Conservation (phyloP, 2,113 vertebrate genomes). For the Pristiophorus japonicus region DNA sequence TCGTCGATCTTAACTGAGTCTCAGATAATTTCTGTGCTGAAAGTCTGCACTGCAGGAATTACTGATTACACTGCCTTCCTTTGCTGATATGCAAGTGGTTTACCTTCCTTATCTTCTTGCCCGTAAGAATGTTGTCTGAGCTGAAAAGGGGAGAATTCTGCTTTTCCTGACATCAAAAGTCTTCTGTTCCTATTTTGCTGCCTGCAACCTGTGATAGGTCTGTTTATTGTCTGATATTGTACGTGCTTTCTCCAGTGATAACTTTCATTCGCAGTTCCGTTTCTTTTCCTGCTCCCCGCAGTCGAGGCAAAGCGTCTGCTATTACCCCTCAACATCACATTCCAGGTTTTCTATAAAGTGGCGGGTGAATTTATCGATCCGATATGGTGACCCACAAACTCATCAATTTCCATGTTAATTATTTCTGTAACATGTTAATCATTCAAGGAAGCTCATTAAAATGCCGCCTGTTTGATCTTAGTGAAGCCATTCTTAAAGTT, state of each 20-base stretch:
- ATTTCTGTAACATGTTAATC: neutral
- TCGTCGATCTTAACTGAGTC: neutral
- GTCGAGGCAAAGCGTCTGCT: neutral
- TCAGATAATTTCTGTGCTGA: neutral
- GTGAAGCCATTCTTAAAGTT: neutral
- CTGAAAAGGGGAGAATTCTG: neutral
- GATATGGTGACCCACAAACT: neutral
- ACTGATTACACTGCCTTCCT: neutral
- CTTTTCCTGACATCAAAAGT: constrained; percentile 14
- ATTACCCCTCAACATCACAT: neutral
- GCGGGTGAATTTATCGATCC: neutral
- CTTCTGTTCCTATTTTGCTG: neutral
- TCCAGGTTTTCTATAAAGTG: neutral
- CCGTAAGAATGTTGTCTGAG: neutral
- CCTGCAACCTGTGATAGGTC: constrained; percentile 11
- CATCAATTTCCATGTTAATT: neutral
- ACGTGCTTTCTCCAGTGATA: neutral
- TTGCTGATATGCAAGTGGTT: constrained; percentile 22
- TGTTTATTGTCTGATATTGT: neutral
- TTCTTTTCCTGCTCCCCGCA: neutral
- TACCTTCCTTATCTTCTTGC: constrained; percentile 13
- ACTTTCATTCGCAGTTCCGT: neutral
- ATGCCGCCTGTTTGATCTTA: neutral
- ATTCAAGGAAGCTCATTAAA: neutral
- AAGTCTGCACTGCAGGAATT: neutral